phyloP scores from a whole-genome alignment of 1,140 invertebrate genomes.

The Ectropis grisescens region DNA sequence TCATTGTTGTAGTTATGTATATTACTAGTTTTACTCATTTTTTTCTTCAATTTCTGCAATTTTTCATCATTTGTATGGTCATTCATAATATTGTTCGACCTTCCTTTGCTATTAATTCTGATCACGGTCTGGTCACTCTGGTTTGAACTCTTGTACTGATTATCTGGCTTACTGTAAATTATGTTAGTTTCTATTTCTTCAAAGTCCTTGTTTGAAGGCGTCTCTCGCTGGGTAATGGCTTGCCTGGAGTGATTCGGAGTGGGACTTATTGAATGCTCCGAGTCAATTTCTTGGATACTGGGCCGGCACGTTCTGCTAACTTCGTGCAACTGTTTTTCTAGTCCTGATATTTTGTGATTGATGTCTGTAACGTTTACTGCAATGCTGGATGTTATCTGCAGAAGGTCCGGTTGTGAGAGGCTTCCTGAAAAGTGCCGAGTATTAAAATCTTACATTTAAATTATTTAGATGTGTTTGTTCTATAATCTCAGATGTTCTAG shows the following conservation, averaged over 20 bases:
- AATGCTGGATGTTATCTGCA: slow-evolving; percentile 37
- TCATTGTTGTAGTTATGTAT: not conserved
- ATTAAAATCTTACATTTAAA: not conserved
- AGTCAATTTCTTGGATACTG: too few relatives aligned
- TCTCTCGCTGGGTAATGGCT: too few relatives aligned
- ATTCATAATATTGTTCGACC: too few relatives aligned
- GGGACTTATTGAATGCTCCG: too few relatives aligned
- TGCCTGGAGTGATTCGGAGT: too few relatives aligned
- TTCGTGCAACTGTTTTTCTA: slow-evolving; percentile 40
- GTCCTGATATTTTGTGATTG: slow-evolving; percentile 35
- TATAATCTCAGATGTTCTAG: too few relatives aligned
- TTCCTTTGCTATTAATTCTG: too few relatives aligned
- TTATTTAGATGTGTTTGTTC: not conserved
- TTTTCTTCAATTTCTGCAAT: slow-evolving; percentile 11
- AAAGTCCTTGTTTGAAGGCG: too few relatives aligned
- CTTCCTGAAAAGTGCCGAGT: slow-evolving; percentile 30
- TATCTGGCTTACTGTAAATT: slow-evolving; percentile 27
- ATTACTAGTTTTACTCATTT: slow-evolving; percentile 13
- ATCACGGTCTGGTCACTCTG: slow-evolving; percentile 15
- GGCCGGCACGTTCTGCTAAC: slow-evolving; percentile 37
- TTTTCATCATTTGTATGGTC: too few relatives aligned
- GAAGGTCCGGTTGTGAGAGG: slow-evolving; percentile 29
- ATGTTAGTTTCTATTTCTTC: slow-evolving; percentile 26
- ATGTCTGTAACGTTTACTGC: slow-evolving; percentile 39
- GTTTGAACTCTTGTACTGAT: slow-evolving; percentile 17